phyloP scores from a whole-genome alignment of 2,888 invertebrate genomes.

The Cyrtodaria siliqua region DNA sequence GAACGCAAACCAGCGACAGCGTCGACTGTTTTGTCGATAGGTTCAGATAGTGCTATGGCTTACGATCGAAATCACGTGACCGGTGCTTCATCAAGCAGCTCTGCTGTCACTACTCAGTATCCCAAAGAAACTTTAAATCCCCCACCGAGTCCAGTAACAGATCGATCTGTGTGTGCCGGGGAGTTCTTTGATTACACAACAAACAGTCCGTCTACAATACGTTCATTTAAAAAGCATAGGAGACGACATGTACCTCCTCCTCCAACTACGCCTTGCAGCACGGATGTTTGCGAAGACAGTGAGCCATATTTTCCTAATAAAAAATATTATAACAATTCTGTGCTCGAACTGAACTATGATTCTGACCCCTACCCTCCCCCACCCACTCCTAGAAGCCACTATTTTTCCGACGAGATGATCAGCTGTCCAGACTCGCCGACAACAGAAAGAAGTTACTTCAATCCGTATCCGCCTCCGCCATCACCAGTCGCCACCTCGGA shows the following conservation, averaged over 20 bases:
- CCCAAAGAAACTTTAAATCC: constrained; percentile 95
- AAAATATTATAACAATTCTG: constrained; percentile 71
- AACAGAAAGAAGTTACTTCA: constrained; percentile 90
- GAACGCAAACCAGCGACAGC: constrained; percentile 56
- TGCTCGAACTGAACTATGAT: constrained; percentile 87
- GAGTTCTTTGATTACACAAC: constrained; percentile 78
- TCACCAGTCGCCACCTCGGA: constrained; percentile 89
- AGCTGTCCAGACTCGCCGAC: constrained; percentile 89
- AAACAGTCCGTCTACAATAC: constrained; percentile 82
- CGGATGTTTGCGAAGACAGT: constrained; percentile 93
- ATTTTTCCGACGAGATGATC: constrained; percentile 89
- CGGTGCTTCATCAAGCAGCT: constrained; percentile 90
- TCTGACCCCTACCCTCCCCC: constrained; percentile 91
- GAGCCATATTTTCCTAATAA: constrained; percentile 82
- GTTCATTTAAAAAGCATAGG: constrained; percentile 88
- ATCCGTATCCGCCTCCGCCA: constrained; percentile 94
- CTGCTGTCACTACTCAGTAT: constrained; percentile 88
- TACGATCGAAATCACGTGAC: constrained; percentile 90
- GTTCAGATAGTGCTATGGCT: constrained; percentile 75
- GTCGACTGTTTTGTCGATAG: constrained; percentile 75
- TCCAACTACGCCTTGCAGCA: constrained; percentile 95
- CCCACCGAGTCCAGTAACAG: constrained; percentile 94
- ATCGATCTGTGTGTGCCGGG: constrained; percentile 83
- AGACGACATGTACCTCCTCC: constrained; percentile 93
- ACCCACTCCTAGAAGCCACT: constrained; percentile 92